phyloP scores from a whole-genome alignment of 92 coral and sea anemone genomes.

The Zoanthus sociatus region DNA sequence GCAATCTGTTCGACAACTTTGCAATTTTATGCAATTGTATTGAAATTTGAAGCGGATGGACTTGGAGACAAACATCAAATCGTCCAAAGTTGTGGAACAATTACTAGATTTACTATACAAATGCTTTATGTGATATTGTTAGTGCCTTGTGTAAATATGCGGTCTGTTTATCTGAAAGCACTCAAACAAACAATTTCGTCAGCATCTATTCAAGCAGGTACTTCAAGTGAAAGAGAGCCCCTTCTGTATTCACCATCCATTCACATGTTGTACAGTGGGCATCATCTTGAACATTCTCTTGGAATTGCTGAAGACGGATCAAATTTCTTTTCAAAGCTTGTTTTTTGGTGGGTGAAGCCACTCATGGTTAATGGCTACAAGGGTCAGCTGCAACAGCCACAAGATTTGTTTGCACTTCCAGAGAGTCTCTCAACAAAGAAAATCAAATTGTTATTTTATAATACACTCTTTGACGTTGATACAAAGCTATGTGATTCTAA shows the following conservation, averaged over 20 bases:
- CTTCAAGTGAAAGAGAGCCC: constrained; percentile 60
- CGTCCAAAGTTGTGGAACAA: constrained; percentile 74
- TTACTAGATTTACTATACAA: constrained; percentile 69
- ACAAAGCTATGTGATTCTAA: neutral
- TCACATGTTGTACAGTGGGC: constrained; percentile 87
- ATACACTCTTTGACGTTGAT: neutral
- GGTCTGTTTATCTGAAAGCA: neutral
- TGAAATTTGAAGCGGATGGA: constrained; percentile 21
- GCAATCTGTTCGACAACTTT: constrained; percentile 58
- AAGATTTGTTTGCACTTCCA: constrained; percentile 87
- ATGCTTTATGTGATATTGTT: constrained; percentile 60
- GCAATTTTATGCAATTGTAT: constrained; percentile 70
- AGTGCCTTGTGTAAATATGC: constrained; percentile 49
- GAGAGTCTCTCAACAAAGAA: constrained; percentile 74
- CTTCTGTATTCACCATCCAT: constrained; percentile 71
- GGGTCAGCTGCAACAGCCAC: constrained; percentile 72
- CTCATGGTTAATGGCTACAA: constrained; percentile 85
- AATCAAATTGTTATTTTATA: constrained; percentile 68
- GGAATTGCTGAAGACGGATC: constrained; percentile 86
- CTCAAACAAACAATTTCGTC: constrained; percentile 23
- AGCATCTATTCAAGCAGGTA: constrained; percentile 10
- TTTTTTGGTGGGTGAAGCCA: constrained; percentile 92
- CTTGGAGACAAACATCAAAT: constrained; percentile 40
- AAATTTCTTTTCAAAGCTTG: constrained; percentile 76
- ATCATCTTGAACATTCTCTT: constrained; percentile 74